Conservation (phyloP, 2,888 invertebrate species). For the Carcina quercana region DNA sequence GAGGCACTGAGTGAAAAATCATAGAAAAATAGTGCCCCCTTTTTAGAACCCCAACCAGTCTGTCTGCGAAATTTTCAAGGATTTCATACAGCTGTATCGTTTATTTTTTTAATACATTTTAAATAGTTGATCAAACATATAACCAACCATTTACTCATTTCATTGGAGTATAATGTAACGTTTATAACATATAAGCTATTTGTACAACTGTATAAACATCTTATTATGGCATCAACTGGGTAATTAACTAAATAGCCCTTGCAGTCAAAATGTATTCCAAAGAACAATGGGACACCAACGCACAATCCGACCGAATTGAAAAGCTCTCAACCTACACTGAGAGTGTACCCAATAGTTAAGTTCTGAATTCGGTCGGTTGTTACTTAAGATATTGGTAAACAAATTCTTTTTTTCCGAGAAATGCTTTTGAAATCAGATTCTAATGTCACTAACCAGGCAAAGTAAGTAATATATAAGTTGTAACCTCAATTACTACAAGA, state of each 20-base stretch:
- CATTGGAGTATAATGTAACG: no score
- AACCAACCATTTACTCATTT: no score
- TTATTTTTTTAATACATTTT: no score
- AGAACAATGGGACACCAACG: slow-evolving; percentile 25
- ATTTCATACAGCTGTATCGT: no score
- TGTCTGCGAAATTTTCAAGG: no score
- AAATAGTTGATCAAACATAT: no score
- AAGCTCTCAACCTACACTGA: slow-evolving; percentile 12
- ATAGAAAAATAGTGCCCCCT: no score
- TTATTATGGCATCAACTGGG: background rate
- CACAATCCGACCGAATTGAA: slow-evolving; percentile 14
- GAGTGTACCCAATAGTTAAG: slow-evolving; percentile 8
- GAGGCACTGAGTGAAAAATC: no score
- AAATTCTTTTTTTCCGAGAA: slow-evolving; percentile 22
- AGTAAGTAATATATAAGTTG: background rate
- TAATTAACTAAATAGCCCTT: slow-evolving; percentile 2
- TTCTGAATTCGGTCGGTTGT: slow-evolving; percentile 28
- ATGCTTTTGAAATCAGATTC: no score
- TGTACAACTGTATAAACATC: slow-evolving; percentile 12
- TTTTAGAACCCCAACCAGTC: no score
- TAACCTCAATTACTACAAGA: background rate
- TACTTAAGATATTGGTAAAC: slow-evolving; percentile 35
- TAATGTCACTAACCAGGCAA: no score
- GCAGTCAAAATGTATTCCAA: slow-evolving; percentile 4
- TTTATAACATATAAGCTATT: background rate